A percentile compares a stretch with the other conserved stretches of the same genome.
phyloP scores from a whole-genome alignment of 1,140 invertebrate genomes.

The Drosophila orosa region DNA sequence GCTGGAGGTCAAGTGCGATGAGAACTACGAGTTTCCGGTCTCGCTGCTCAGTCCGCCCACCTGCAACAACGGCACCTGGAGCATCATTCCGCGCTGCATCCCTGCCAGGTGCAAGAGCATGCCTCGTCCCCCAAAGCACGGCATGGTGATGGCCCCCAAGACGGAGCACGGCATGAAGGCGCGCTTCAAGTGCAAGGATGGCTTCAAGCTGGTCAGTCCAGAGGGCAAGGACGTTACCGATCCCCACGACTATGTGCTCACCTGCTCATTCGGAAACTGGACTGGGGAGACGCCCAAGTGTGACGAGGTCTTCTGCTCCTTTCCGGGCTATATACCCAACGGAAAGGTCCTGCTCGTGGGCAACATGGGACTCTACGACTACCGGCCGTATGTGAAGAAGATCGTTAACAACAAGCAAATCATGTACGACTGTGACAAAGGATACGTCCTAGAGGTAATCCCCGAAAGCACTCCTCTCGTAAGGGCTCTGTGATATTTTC shows the following conservation, averaged over 20 bases:
- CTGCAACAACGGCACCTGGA: constrained; percentile 98
- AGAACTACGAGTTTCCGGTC: constrained; percentile 92
- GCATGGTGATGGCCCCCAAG: constrained; percentile 97
- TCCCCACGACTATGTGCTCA: constrained; percentile 87
- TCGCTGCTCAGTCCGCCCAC: constrained; percentile 84
- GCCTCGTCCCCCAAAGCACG: constrained; percentile 94
- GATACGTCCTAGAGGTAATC: constrained; percentile 90
- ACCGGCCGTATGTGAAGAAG: constrained; percentile 97
- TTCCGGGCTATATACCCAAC: constrained; percentile 95
- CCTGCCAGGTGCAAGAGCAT: constrained; percentile 95
- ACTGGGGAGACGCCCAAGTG: constrained; percentile 93
- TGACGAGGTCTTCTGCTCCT: constrained; percentile 96
- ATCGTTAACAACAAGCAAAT: constrained; percentile 97
- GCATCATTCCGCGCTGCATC: constrained; percentile 94
- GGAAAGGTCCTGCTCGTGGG: constrained; percentile 97
- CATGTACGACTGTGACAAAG: constrained; percentile 97
- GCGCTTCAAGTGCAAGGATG: constrained; percentile 95
- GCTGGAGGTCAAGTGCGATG: constrained; percentile 93
- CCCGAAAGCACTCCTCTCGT: no score
- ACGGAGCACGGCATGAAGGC: constrained; percentile 97
- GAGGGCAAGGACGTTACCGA: constrained; percentile 84
- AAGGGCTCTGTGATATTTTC: not conserved
- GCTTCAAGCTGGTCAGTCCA: constrained; percentile 91
- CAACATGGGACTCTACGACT: constrained; percentile 98
- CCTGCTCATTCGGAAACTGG: constrained; percentile 97